Base-by-base conservation (phyloP, 2,888 invertebrate species). In the Drosophila pseudotakahashii region DNA sequence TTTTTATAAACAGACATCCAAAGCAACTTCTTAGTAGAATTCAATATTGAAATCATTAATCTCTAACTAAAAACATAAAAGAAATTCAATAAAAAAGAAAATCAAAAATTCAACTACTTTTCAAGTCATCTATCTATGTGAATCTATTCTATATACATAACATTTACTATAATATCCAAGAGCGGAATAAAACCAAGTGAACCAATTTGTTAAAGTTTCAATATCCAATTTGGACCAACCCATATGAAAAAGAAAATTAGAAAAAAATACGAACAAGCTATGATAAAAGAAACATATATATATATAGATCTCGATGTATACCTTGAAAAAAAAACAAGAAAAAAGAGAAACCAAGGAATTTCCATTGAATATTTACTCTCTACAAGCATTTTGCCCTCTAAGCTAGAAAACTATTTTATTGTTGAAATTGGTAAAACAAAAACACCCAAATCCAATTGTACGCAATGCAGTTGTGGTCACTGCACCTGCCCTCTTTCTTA, bases 181-280 rank as follows among this genome's bases (percentile, higher is more conserved):
- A 23, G 47, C 16, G 41, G 50, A 52, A 58, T 16, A 59, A 42
- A 45, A 41, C 51, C 53, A 74, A 74, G 71, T 70, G 78, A 78
- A 81, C 87, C 86, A 84, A 87, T 57, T 69, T 64, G 76, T 73
- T 60, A 81, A 78, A 67, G 72, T 79, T 78, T 76, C 73, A 81
- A 83, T 71, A 86, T 79, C 75, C 83, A 60, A 77, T 84, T 83
- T 79, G 83, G 87, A 84, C 87, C 83, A 84, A 83, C 30, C 55
- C 42, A 59, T 47, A 57, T 36, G 53, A 42, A 70, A 74, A 53
- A 32, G 16, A 53, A 45, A 45, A 55, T 36, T n/a, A 26, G 45
- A 23, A 55, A 34, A 34, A 26, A 78, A 60, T 73, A 55, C 55
- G 66, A 75, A 70, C 54, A 76, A 71, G 67, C 19, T 58, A 73